Evolutionary conservation across 2,797 vertebrate genomes (phyloP).

Genomic region (Hippoglossus hippoglossus): DNA sequence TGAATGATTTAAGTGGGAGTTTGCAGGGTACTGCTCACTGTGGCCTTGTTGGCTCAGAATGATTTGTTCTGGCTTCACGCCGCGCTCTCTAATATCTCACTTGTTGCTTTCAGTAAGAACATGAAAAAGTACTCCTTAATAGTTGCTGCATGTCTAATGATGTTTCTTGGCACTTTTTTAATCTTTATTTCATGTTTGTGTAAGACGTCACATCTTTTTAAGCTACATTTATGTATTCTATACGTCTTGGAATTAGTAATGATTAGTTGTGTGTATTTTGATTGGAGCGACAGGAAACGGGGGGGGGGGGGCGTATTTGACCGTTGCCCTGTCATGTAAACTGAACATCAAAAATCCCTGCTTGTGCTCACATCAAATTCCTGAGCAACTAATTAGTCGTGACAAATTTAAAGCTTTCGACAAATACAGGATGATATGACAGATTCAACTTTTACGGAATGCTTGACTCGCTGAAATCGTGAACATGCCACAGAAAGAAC

Average conservation of each 20-base stretch:
- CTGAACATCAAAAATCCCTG: no score
- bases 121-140: constrained; percentile 20
- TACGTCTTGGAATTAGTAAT: no score
- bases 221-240: constrained; percentile 1
- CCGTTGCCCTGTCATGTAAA: no score
- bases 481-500: background rate
- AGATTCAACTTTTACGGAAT: no score
- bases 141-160: constrained; percentile 15
- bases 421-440: no score
- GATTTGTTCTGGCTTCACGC: constrained; percentile 21
- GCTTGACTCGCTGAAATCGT: no score
- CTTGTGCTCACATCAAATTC: no score
- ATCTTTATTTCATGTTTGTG: background rate
- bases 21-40: constrained; percentile 8
- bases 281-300: no score
- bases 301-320: no score
- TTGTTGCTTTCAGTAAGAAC: constrained; percentile 16
- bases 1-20: constrained; percentile 22
- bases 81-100: constrained; percentile 4
- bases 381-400: no score
- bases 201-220: background rate
- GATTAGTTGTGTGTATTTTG: no score
- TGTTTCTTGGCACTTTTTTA: background rate
- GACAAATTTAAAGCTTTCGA: no score
- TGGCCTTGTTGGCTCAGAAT: constrained; percentile 14